Base-by-base conservation (phyloP, 2,113 vertebrate species). In the Perca fluviatilis region DNA sequence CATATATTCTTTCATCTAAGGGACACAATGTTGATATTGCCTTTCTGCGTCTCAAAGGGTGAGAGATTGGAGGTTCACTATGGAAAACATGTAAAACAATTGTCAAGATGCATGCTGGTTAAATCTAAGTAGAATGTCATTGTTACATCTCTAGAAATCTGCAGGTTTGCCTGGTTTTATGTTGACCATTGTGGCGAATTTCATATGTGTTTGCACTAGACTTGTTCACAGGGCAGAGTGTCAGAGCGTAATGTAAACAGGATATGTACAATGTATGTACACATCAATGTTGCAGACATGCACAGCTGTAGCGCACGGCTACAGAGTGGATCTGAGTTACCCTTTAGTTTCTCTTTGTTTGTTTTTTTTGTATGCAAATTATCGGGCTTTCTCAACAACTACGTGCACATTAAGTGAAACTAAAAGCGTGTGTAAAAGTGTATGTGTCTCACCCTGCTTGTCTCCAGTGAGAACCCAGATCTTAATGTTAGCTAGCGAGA, bases 391-490 rank as follows among this genome's bases (percentile, higher is more conserved):
- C 36, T 8, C 23, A 77, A 56, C 11, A 69, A 27, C 43, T 36
- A 30, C 3, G 3, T 57, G 40, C 10, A 58, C 40, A 63, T 12
- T 3, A 25, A 25, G 50, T 43, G 40, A 43, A 8, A 18, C 46
- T 69, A 30, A 27, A 33, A 46, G 47, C 33, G n/a, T 25, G 6
- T 77, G 33, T 1, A 10, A 46, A 70, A 16, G 21, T 69, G 12
- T 27, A 5, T 40, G 16, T 2, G 25, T 81, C 91, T 93, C 89
- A 99, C 98, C 98, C 91, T 98, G 98, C 18, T 99, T 99, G 91
- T 99, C 98, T 82, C 98, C 98, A 0, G 98, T 99, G 23, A 99
- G 94, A 89, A 99, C 97, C 98, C 98, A 99, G 84, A 98, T 97
- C 92, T 99, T 99, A 89, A 99, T 98, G 91, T 98, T 98, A 84